Base-by-base conservation (phyloP, 2,797 vertebrate genomes). In the Pangasius krempfi region DNA sequence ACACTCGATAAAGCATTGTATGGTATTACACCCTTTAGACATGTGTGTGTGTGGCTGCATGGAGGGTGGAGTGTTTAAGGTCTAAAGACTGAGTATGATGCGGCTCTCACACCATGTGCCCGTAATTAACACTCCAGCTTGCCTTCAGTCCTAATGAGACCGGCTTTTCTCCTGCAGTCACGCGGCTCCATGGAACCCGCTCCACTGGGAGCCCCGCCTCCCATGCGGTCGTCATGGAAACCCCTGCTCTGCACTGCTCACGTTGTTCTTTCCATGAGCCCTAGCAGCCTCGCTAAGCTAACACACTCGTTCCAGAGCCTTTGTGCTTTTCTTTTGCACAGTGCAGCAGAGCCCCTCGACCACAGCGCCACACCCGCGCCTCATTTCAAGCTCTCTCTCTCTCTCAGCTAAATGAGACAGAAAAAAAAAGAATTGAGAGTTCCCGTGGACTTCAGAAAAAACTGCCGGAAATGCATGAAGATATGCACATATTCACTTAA, bases 91-190 rank as follows among this genome's bases (percentile, higher is more conserved):
- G 40, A 85, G 66, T 30, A 54, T 85, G 14, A 87, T 27, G 81
- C 52, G 56, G 91, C 91, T 87, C 92, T 92, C 91, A 91, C 91
- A 92, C 90, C 82, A 84, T 73, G 85, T 72, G 62, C 88, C 91
- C 91, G 90, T 93, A 94, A 96, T 96, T 94, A 95, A 92, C 93
- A 89, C 89, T 91, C 89, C 90, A 88, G 92, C 92, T 91, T 90
- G 91, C 91, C 92, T 92, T 75, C 85, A 56, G 93, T 47, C 90
- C 90, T 90, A 92, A 93, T 90, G 93, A 93, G 93, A 93, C 90
- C 91, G 88, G 91, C 92, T 92, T 89, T 81, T 81, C 87, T 94
- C 89, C 90, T 89, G 86, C 90, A 86, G 89, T 90, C 85, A 91
- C 80, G 87, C 18, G 60, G 89, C 85, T 88, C 90, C 92, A 91